Evolutionary conservation across 1,140 invertebrate species (phyloP).

Genomic region (Heterodera carotae): DNA sequence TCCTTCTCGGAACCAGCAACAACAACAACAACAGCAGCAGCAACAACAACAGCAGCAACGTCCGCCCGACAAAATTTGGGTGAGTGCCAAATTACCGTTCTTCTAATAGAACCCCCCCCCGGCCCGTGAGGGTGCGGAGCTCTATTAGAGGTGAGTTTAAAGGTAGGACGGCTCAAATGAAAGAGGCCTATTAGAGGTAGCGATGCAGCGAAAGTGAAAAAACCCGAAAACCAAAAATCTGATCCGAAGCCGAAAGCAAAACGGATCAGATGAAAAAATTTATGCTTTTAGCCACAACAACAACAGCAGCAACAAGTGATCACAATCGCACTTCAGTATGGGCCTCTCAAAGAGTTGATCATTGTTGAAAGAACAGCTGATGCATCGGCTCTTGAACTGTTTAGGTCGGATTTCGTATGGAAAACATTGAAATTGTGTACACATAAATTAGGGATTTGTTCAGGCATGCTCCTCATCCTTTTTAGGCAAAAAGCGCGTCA

Average conservation of each 20-base stretch:
- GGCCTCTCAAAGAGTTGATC: conserved; percentile 53
- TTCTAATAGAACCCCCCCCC: no score
- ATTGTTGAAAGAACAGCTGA: conserved; percentile 51
- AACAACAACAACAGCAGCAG: not conserved
- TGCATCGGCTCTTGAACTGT: conserved; percentile 31
- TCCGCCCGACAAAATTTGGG: not conserved
- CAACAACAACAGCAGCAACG: not conserved
- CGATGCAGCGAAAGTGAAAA: no score
- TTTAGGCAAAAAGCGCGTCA: conserved; percentile 45
- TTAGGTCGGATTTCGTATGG: conserved; percentile 23
- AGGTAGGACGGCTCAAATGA: no score
- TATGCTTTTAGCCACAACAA: conserved; percentile 3
- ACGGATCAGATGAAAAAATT: not conserved
- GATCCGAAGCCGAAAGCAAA: no score
- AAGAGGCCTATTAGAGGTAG: no score
- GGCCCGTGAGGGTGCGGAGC: no score
- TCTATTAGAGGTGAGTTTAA: no score
- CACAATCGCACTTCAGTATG: conserved; percentile 55
- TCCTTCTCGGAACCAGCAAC: not conserved
- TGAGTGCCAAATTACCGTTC: not conserved
- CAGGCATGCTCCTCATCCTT: not conserved
- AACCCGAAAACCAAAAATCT: no score
- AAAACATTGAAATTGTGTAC: no score
- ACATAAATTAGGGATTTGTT: not conserved
- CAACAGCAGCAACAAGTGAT: conserved; percentile 38